Percentiles rank a stretch among this genome's conserved stretches.
These are phyloP conservation scores for Scotopteryx bipunctaria DNA, from an alignment of 2,888 invertebrate genomes.

Conservation along the genomic window DNA sequence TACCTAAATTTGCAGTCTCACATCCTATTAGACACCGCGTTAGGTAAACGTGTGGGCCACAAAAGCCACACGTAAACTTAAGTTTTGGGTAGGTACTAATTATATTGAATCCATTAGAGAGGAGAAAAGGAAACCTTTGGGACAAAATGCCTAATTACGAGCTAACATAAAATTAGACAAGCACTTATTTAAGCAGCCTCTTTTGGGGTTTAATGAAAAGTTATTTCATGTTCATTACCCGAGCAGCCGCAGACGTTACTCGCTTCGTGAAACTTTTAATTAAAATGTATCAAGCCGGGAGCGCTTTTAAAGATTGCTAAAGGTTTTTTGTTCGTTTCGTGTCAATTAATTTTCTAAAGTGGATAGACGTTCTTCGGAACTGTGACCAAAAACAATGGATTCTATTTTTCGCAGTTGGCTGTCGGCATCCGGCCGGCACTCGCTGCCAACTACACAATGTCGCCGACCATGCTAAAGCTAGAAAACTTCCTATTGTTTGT, in stretches of 20 bases:
- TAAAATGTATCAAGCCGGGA: slow-evolving; percentile 72
- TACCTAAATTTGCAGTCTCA: no score
- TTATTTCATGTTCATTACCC: slow-evolving; percentile 58
- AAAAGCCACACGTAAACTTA: slow-evolving; percentile 13
- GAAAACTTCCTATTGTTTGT: slow-evolving; percentile 66
- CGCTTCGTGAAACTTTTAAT: slow-evolving; percentile 73
- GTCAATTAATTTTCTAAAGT: slow-evolving; percentile 78
- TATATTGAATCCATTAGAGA: slow-evolving; percentile 17
- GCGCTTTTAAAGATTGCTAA: slow-evolving; percentile 62
- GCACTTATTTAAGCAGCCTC: slow-evolving; percentile 41
- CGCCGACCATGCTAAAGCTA: slow-evolving; percentile 63
- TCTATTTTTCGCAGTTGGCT: slow-evolving; percentile 60
- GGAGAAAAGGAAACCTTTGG: slow-evolving; percentile 22
- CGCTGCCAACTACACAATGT: slow-evolving; percentile 68
- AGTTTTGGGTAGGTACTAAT: slow-evolving; percentile 19
- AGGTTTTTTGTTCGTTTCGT: slow-evolving; percentile 66
- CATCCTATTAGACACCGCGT: neutral
- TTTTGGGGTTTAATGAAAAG: slow-evolving; percentile 50
- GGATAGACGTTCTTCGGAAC: slow-evolving; percentile 62
- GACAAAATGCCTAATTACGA: slow-evolving; percentile 29
- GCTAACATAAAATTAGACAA: slow-evolving; percentile 41
- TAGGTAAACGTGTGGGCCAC: neutral
- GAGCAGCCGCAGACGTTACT: slow-evolving; percentile 59
- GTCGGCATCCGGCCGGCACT: slow-evolving; percentile 56
- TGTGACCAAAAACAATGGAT: slow-evolving; percentile 67